Conservation (phyloP, 2,113 vertebrate genomes). For the Cervus canadensis region DNA sequence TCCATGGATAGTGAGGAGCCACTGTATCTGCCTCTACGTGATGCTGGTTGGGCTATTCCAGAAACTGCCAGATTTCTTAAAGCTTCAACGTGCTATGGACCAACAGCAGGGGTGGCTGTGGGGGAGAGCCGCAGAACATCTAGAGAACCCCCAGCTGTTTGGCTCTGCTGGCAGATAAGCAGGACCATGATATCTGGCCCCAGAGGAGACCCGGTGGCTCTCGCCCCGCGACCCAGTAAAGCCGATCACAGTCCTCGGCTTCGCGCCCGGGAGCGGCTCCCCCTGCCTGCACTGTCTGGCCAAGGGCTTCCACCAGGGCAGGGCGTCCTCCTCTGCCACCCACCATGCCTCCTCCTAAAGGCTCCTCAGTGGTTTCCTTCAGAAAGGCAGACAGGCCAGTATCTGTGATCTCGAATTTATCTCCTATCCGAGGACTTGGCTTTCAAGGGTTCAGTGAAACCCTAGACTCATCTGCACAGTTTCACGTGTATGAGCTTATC, state of each 20-base stretch:
- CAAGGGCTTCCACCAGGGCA: background rate
- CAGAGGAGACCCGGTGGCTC: accelerated
- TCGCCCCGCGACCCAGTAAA: accelerated
- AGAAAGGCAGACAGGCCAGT: background rate
- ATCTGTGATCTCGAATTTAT: background rate
- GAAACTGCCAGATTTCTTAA: background rate
- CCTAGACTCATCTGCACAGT: accelerated
- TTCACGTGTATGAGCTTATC: accelerated
- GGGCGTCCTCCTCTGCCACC: background rate
- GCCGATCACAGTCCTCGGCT: accelerated
- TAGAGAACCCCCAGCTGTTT: background rate
- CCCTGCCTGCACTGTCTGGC: accelerated
- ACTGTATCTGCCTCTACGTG: accelerated
- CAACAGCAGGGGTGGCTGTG: background rate
- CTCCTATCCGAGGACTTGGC: background rate
- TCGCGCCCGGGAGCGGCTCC: accelerated
- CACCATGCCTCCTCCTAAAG: background rate
- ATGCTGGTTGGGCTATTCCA: accelerated
- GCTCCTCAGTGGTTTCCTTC: background rate
- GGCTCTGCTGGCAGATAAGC: background rate
- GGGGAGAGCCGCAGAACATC: background rate
- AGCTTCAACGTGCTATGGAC: background rate
- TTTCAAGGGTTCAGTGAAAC: background rate
- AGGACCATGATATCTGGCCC: background rate
- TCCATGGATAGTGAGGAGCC: accelerated